Base-by-base conservation (phyloP, 2,113 vertebrate genomes). In the Limanda limanda region DNA sequence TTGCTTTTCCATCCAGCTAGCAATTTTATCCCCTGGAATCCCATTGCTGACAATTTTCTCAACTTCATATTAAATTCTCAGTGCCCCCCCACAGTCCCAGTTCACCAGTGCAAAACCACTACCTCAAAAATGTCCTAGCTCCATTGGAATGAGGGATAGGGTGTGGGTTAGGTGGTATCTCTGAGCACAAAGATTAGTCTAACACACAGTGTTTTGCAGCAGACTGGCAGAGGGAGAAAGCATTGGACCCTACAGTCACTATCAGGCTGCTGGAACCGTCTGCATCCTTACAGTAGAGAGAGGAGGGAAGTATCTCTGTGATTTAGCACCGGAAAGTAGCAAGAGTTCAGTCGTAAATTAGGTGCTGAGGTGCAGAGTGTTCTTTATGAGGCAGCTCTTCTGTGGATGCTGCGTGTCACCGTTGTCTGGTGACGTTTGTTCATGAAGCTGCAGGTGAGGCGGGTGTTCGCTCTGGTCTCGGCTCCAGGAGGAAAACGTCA, bases 1-100 rank as follows among this genome's bases (percentile, higher is more conserved):
- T 90, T 85, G 82, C 89, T 89, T 90, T 89, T 88, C 89, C 87
- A 88, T 84, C 68, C 75, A 82, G 72, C 73, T 70, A 72, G 79
- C 76, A 74, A 83, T 89, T 86, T 81, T 78, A 86, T 81, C 79
- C 84, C 56, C 72, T 83, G 79, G 75, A 86, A 84, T 90, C 81
- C 65, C 57, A 55, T 81, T 45, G 74, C 79, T 82, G 83, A 85
- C 75, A 74, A 81, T 83, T 88, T 83, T 89, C 82, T 83, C 47
- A 72, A 83, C 78, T 88, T 90, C 69, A 79, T 89, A 88, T 88
- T 89, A 85, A 84, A 85, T 83, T 79, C 62, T 64, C 51, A 65
- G 61, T 83, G 81, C 82, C 86, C 85, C 77, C 78, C 79, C 62
- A 77, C 82, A 82, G 65, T 62, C 17, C 52, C 55, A 65, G 79